phyloP scores from a whole-genome alignment of 2,797 vertebrate species.

The Taenioides sp. region DNA sequence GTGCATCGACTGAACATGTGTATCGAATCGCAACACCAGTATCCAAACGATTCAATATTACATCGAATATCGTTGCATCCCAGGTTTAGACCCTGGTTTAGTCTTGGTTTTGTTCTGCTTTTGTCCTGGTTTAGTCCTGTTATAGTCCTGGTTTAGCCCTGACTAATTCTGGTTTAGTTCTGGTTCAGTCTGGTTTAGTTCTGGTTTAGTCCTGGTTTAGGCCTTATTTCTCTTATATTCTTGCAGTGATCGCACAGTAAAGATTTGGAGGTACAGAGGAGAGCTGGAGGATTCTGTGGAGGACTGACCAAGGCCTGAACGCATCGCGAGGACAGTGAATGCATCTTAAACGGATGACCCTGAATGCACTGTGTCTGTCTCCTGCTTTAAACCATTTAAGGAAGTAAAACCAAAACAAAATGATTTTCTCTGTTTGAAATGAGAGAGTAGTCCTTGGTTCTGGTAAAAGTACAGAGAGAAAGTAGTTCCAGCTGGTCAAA shows the following conservation, averaged over 20 bases:
- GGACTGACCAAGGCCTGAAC: neutral
- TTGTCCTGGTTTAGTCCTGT: neutral
- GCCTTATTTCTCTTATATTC: neutral
- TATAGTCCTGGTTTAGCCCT: constrained; percentile 31
- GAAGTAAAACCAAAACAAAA: neutral
- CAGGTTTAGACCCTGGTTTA: constrained; percentile 62
- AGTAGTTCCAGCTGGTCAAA: neutral
- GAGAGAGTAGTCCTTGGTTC: neutral
- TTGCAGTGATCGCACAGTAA: constrained; percentile 1
- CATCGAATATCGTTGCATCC: constrained; percentile 42
- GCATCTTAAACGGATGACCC: neutral
- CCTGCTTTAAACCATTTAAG: neutral
- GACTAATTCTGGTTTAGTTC: constrained; percentile 32
- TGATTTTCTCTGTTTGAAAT: neutral
- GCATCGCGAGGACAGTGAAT: neutral
- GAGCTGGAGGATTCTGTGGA: neutral
- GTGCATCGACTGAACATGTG: no score
- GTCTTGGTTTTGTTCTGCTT: neutral
- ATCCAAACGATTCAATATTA: no score
- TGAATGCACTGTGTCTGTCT: neutral
- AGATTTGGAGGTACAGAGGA: constrained; percentile 1
- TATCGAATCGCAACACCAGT: no score
- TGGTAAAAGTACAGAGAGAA: neutral
- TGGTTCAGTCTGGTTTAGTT: neutral
- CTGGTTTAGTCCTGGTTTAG: constrained; percentile 9